A percentile compares a stretch with the other conserved stretches of the same genome.
These are phyloP conservation scores for Zeugodacus cucurbitae DNA, from an alignment of 1,140 invertebrate species.

Conservation along the genomic window DNA sequence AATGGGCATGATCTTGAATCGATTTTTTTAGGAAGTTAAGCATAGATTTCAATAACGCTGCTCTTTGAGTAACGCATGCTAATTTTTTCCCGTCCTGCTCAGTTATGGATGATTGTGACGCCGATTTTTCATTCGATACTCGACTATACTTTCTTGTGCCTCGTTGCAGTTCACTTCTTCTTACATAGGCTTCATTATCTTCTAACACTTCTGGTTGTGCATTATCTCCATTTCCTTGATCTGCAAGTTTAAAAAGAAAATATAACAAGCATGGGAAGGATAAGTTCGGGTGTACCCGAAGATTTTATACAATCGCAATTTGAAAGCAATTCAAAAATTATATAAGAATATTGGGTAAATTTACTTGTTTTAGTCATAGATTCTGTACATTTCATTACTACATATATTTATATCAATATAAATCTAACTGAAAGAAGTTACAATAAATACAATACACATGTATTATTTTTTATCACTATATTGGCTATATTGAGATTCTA, in stretches of 20 bases:
- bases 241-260: neutral
- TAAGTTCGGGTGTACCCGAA: too few relatives aligned
- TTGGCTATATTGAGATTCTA: too few relatives aligned
- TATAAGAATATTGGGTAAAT: too few relatives aligned
- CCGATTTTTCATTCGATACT: neutral
- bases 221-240: conserved; percentile 7
- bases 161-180: conserved; percentile 1
- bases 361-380: too few relatives aligned
- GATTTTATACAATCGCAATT: too few relatives aligned
- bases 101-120: neutral
- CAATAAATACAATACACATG: too few relatives aligned
- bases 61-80: conserved; percentile 83
- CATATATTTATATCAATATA: too few relatives aligned
- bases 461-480: too few relatives aligned
- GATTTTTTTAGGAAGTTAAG: conserved; percentile 92
- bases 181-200: neutral
- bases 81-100: conserved; percentile 51
- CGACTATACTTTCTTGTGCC: neutral
- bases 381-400: too few relatives aligned
- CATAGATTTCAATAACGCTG: conserved; percentile 89
- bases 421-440: too few relatives aligned
- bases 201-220: conserved; percentile 4
- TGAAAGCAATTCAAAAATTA: too few relatives aligned
- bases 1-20: conserved; percentile 82
- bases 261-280: neutral